These are phyloP conservation scores for Poecile montanus DNA, from an alignment of 2,797 vertebrate genomes.

Conservation along the genomic window DNA sequence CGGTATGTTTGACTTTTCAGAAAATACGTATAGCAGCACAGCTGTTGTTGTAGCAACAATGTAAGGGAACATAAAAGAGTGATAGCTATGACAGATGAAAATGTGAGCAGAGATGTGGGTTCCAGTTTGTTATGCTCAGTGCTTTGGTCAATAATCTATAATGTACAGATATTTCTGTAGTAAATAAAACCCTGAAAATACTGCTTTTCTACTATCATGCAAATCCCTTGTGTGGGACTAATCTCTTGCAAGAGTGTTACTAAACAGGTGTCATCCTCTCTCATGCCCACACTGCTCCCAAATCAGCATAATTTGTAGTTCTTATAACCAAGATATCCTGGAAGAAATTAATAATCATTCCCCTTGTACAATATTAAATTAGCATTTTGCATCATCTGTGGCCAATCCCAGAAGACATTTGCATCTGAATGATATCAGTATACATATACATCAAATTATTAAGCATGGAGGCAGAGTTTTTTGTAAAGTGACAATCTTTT, in stretches of 20 bases:
- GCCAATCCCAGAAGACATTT: background rate
- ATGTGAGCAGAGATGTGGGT: background rate
- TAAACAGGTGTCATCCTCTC: constrained; percentile 19
- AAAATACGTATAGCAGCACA: background rate
- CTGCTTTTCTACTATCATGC: background rate
- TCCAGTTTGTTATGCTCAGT: background rate
- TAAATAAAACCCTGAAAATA: constrained; percentile 12
- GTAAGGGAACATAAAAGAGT: background rate
- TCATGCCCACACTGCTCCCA: background rate
- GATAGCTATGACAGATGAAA: background rate
- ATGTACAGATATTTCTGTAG: background rate
- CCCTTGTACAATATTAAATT: background rate
- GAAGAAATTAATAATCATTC: background rate
- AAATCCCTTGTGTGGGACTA: constrained; percentile 19
- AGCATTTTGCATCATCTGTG: background rate
- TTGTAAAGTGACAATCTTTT: background rate
- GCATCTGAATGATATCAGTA: background rate
- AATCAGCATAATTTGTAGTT: background rate
- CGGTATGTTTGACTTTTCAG: background rate
- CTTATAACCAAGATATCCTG: background rate
- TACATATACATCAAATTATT: background rate
- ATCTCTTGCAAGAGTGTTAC: background rate
- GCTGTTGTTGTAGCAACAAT: background rate
- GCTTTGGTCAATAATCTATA: background rate
- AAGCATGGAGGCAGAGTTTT: background rate